These are phyloP conservation scores for Paracyclopina nana DNA, from an alignment of 1,140 invertebrate genomes.

Conservation along the genomic window DNA sequence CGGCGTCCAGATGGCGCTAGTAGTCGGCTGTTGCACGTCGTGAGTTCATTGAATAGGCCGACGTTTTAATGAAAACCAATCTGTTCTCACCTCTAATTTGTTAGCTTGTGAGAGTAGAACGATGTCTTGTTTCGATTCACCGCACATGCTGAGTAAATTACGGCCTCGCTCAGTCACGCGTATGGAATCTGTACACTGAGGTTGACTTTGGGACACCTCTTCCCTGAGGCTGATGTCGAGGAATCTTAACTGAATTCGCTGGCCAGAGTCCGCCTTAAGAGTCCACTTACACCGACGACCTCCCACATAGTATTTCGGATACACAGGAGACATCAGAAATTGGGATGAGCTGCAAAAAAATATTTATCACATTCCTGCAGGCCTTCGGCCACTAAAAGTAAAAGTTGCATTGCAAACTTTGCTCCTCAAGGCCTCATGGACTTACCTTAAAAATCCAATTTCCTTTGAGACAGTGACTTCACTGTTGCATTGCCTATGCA, in stretches of 20 bases:
- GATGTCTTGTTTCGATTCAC: slow-evolving; percentile 1
- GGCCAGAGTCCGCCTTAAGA: neutral
- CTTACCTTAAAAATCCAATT: too few relatives aligned
- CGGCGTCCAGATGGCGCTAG: too few relatives aligned
- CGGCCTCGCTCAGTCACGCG: neutral
- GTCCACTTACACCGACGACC: neutral
- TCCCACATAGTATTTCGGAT: neutral
- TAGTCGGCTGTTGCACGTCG: too few relatives aligned
- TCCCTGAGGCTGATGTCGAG: neutral
- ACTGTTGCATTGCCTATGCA: neutral
- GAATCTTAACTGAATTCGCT: neutral
- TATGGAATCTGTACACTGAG: neutral
- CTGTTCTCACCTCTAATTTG: neutral
- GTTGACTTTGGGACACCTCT: neutral
- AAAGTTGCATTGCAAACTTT: too few relatives aligned
- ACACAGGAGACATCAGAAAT: neutral
- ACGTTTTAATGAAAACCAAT: neutral
- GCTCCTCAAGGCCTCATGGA: too few relatives aligned
- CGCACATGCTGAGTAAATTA: neutral
- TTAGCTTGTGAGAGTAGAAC: neutral
- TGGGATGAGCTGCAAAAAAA: too few relatives aligned
- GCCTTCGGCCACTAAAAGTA: too few relatives aligned
- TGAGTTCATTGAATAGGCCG: too few relatives aligned
- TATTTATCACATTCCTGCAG: too few relatives aligned
- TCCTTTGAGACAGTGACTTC: too few relatives aligned